phyloP scores from a whole-genome alignment of 2,797 vertebrate species.

The Chiloscyllium punctatum region DNA sequence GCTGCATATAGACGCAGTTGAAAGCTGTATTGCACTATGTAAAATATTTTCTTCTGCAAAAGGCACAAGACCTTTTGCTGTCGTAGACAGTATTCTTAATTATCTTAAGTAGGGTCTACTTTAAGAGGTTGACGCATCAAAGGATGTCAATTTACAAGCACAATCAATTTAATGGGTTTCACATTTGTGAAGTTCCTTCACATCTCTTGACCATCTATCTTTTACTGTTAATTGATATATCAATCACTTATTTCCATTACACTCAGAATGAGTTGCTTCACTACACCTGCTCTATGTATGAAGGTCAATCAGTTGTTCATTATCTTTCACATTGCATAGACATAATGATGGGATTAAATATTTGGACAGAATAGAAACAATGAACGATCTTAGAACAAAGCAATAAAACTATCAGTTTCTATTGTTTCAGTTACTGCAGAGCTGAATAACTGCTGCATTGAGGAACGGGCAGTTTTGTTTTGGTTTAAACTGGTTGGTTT shows the following conservation, averaged over 20 bases:
- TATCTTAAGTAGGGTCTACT: constrained; percentile 44
- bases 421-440: background rate
- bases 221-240: constrained; percentile 42
- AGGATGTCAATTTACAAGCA: constrained; percentile 46
- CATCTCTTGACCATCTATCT: constrained; percentile 42
- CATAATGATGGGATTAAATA: background rate
- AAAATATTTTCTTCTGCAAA: constrained; percentile 44
- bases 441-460: background rate
- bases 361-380: background rate
- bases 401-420: background rate
- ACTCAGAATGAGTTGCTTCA: background rate
- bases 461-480: constrained; percentile 36
- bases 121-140: constrained; percentile 44
- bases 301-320: background rate
- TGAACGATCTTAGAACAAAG: background rate
- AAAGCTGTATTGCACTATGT: constrained; percentile 39
- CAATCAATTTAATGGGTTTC: constrained; percentile 46
- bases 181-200: constrained; percentile 38
- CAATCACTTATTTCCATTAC: constrained; percentile 39
- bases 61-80: constrained; percentile 42
- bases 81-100: constrained; percentile 42
- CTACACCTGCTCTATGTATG: background rate
- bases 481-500: constrained; percentile 32
- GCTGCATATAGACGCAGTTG: constrained; percentile 38
- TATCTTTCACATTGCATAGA: background rate